Evolutionary conservation across 2,888 invertebrate genomes (phyloP), one percentile per base, ranked within the genome.

Genomic region (Bellardia bayeri): DNA sequence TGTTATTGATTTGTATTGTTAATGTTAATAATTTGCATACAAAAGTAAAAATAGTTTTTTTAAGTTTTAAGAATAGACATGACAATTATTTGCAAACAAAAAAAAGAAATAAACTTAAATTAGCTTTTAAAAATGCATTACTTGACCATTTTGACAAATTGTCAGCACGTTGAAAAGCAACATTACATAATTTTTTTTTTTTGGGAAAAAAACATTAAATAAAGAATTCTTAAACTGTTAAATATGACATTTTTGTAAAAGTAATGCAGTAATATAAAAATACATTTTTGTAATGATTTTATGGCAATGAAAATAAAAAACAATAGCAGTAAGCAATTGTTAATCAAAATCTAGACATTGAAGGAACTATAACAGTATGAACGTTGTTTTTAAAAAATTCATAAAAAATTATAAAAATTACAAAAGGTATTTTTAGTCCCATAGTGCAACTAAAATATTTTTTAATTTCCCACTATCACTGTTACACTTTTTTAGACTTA

Each of bases 1-100:
- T 85, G 74, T 75, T 80, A 85, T 85, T 85, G 85, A 85, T 80
- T 75, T 80, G 68, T 68, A 80, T 85, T 85, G 85, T 85, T 80
- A 75, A 75, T 82, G 74, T 74, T 56, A 40, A 61, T 63, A 75
- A 85, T 85, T 80, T 80, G 85, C 74, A 80, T 80, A 74, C 30
- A 56, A 84, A 84, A 84, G 6, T 74, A 49, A 45, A 82, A 72
- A 81, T 72, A 63, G 71, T 71, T 69, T 58, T 13, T 56, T 49
- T 7, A 61, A 54, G 49, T 74, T 56, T 56, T 74, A 66, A 82
- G 74, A 56, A 81, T 63, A 37, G 37, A 72, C 54, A 64, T 82
- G 56, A 82, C 74, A 82, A 56, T 75, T 74, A 51, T 61, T 54
- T 54, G 11, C 16, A 66, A 69, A n/a, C 16, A 33, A 69, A 37